Conservation (phyloP, 2,113 vertebrate species). For the Corapipo altera region DNA sequence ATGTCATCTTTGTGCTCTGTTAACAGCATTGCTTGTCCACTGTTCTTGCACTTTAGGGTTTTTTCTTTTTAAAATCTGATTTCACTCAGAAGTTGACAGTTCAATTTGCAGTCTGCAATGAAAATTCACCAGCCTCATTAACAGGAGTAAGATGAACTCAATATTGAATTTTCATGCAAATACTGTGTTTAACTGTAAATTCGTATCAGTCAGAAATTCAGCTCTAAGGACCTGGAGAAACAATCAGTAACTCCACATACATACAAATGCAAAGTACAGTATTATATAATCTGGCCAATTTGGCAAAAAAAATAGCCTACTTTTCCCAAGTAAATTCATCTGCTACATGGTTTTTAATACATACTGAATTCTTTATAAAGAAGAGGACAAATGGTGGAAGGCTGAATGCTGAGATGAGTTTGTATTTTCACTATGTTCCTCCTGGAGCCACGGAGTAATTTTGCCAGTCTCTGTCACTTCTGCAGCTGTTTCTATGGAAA, state of each 20-base stretch:
- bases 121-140: neutral
- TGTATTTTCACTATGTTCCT: neutral
- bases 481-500: neutral
- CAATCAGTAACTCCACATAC: neutral
- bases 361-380: neutral
- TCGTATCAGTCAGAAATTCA: neutral
- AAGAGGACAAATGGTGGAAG: neutral
- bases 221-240: neutral
- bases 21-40: neutral
- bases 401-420: neutral
- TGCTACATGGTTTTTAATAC: neutral
- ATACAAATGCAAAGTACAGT: neutral
- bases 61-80: neutral
- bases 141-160: neutral
- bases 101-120: neutral
- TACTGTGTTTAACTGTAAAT: neutral
- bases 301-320: neutral
- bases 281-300: neutral
- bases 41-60: neutral
- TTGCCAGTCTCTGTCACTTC: neutral
- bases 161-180: neutral
- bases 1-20: neutral
- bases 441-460: neutral
- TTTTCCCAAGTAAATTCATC: neutral
- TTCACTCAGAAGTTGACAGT: neutral